Base-by-base conservation (phyloP, 1,140 invertebrate genomes). In the Ips typographus region DNA sequence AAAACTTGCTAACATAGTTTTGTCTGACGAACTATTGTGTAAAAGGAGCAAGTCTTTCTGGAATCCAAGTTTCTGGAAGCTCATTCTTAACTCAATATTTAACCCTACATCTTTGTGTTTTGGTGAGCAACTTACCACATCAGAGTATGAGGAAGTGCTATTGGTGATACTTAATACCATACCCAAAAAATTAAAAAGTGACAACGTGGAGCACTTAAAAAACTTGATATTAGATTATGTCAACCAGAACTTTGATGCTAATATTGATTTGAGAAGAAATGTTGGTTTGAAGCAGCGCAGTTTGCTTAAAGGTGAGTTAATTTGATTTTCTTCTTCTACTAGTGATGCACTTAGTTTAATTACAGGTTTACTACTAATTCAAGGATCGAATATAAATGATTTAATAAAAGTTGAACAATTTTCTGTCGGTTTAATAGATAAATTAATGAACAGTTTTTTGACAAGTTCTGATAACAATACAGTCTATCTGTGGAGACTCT, bases 191-290 rank as follows among this genome's bases (percentile, higher is more conserved):
- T 51, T 75, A 8, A 40, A 65, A 0, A 39, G 42, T 40, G 49
- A 67, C 1, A 41, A 65, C 39, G 42, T 67, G 7, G 3, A n/a
- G 6, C 47, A 71, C n/a, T 59, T 75, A 2, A 43, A 51, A 37
- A 43, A 58, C 6, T 4, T 44, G 51, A 39, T 75, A 3, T 40
- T 2, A 3, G 55, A 63, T 47, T 65, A 72, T 53, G 40, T 74
- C 7, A 47, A 51, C 3, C 44, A 71, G 4, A 59, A 72, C 56
- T 68, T 69, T 38, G 37, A 41, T 38, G 44, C 41, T 36, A 49
- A 72, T 40, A 62, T 76, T 37, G 71, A 76, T 64, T 68, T 74
- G 4, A 73, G 71, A 2, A 57, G 38, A 51, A 65, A 70, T 52
- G 68, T 76, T 38, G 40, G 39, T 5, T 53, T 61, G 2, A 72